Evolutionary conservation across 2,113 vertebrate species (phyloP), one percentile per base, ranked within the genome.

Genomic region (Octodon degus): DNA sequence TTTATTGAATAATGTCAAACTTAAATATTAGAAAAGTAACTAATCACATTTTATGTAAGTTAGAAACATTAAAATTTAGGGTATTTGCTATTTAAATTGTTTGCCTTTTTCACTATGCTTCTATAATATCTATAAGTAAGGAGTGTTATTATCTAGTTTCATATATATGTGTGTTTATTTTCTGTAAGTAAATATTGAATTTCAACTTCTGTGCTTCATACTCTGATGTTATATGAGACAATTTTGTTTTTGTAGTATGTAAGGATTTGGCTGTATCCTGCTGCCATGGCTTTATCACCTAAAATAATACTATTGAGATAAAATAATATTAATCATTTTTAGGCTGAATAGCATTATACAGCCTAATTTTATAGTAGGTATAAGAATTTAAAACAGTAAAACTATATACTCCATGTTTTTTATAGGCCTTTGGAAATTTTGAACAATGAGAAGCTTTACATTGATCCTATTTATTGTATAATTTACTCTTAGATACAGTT

Each of bases 11-110:
- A 86, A 25, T 22, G 70, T 12, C 82, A 24, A 90, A 55, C 24
- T 70, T 67, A 25, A 86, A 6, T 84, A 65, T 81, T 20, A 93
- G n/a, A 90, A 91, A 82, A 85, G 77, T 65, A 91, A 95, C 81
- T 86, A 88, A 25, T 17, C 63, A 79, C 72, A 7, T 92, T 95
- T 80, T 87, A 40, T 91, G 68, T 87, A 90, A 93, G 55, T 88
- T 74, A 68, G 85, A 97, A 92, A 2, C n/a, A 90, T 58, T 60
- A 93, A 74, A 86, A 47, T 87, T 30, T 83, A 34, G 74, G 19
- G 4, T 65, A 60, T 76, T 96, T 95, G n/a, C 34, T 83, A 58
- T 20, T 58, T 86, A 96, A 81, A 83, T 96, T 93, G 68, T n/a
- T 91, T 87, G 62, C 40, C 10, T 85, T 40, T 43, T 84, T 95